Evolutionary conservation across 2,113 vertebrate species (phyloP), one percentile per base, ranked within the genome.

Genomic region (Thamnaconus septentrionalis): DNA sequence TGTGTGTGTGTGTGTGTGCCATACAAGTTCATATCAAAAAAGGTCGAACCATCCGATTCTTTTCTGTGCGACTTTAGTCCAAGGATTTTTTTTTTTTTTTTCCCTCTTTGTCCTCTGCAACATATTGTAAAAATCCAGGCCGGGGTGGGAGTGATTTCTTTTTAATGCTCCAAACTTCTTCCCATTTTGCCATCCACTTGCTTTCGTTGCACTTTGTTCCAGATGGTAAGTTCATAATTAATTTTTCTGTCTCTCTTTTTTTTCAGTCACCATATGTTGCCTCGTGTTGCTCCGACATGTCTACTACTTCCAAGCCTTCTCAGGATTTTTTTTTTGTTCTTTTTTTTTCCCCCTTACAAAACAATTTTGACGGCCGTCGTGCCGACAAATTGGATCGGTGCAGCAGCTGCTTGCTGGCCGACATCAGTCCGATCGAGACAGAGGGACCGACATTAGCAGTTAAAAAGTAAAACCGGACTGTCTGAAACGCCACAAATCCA

Each of bases 401-500:
- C 52, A 61, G 51, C 69, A 75, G 50, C 45, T n/a, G 12, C 31
- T 42, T 66, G 64, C 48, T 47, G 52, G 3, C 46, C 69, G 12
- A 56, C n/a, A 41, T 6, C 3, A 45, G 59, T 8, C 72, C 73
- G 75, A 47, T 67, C 68, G 67, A 71, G 78, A 79, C 51, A 66
- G 11, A 51, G 74, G 68, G 80, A 73, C 71, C 73, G 53, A 52
- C 71, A 66, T 69, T 52, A 82, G 71, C 62, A 61, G 67, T 66
- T 56, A 46, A 82, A 79, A 31, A 72, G 55, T 65, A 66, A 82
- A 75, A 31, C 18, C 18, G 18, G 18, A 31, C 18, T 65, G 54
- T 86, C 66, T 69, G 51, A 72, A 53, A 73, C 56, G 53, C 49
- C 55, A 41, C 74, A 59, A 56, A 62, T 69, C 62, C 53, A 82